Percentiles rank a stretch among this genome's conserved stretches.
phyloP scores from a whole-genome alignment of 37 sponge, comb jelly and placozoan genomes.

The Haliclona indistincta region DNA sequence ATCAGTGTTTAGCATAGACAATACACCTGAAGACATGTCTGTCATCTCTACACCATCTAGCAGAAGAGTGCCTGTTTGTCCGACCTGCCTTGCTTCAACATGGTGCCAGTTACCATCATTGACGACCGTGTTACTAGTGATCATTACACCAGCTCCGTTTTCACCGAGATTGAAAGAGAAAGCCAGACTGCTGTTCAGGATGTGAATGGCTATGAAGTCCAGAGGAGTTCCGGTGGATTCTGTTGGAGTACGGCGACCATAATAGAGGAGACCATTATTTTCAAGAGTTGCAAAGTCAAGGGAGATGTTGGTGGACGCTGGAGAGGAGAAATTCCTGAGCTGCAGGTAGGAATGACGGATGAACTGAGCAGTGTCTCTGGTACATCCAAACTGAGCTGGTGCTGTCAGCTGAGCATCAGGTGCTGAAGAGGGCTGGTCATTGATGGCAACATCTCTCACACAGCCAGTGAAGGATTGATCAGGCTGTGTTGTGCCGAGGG shows the following conservation, averaged over 20 bases:
- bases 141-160: not conserved
- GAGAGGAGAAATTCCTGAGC: conserved; percentile 10
- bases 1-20: conserved; percentile 28
- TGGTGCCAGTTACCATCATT: conserved; percentile 52
- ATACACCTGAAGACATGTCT: conserved; percentile 6
- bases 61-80: too few relatives aligned
- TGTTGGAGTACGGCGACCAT: not conserved
- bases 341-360: conserved; percentile 19
- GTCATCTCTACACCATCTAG: not conserved
- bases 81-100: conserved; percentile 14
- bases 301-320: conserved; percentile 13
- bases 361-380: conserved; percentile 43
- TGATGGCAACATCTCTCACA: conserved; percentile 17
- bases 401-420: conserved; percentile 15
- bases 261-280: conserved; percentile 29
- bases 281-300: conserved; percentile 22
- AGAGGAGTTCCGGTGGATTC: conserved; percentile 29
- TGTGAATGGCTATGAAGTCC: conserved; percentile 41
- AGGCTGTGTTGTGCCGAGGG: not conserved
- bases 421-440: not conserved
- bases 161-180: conserved; percentile 38
- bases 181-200: not conserved
- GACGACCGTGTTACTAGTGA: not conserved
- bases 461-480: conserved; percentile 20
- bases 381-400: conserved; percentile 36